Conservation (phyloP, 2,888 invertebrate species). For the Acheta domesticus region DNA sequence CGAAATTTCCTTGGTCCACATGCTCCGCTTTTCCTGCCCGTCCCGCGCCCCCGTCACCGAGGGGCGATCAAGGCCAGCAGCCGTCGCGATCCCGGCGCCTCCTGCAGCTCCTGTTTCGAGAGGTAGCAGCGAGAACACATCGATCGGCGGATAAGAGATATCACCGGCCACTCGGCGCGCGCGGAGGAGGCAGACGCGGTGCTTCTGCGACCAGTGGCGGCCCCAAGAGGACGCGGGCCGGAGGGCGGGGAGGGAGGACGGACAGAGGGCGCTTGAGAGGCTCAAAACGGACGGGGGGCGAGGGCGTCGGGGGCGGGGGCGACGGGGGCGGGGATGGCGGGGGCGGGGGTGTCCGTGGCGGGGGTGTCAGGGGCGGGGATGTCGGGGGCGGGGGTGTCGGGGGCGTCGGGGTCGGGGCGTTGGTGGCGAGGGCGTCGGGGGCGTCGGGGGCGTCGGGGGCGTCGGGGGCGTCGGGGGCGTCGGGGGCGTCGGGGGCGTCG, state of each 20-base stretch:
- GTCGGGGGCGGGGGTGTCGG: too few species aligned
- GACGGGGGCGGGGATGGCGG: too few species aligned
- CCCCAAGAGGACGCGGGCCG: neutral
- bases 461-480: too few species aligned
- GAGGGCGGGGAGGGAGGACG: neutral
- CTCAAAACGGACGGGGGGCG: neutral
- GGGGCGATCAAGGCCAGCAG: too few species aligned
- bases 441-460: too few species aligned
- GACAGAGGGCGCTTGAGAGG: neutral
- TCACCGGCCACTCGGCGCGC: neutral
- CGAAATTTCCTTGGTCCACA: too few species aligned
- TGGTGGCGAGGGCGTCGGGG: neutral
- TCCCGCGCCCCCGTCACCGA: too few species aligned
- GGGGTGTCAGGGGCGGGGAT: too few species aligned
- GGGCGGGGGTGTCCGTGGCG: too few species aligned
- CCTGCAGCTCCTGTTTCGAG: neutral
- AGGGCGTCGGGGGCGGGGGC: neutral
- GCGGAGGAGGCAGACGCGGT: neutral
- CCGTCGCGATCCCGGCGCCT: too few species aligned
- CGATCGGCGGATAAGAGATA: conserved; percentile 18
- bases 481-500: neutral
- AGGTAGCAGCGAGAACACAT: neutral
- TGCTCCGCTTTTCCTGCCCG: too few species aligned
- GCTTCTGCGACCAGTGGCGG: neutral
- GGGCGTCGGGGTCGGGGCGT: too few species aligned